These are phyloP conservation scores for Temnothorax ravouxi DNA, from an alignment of 2,888 invertebrate genomes.

Conservation along the genomic window DNA sequence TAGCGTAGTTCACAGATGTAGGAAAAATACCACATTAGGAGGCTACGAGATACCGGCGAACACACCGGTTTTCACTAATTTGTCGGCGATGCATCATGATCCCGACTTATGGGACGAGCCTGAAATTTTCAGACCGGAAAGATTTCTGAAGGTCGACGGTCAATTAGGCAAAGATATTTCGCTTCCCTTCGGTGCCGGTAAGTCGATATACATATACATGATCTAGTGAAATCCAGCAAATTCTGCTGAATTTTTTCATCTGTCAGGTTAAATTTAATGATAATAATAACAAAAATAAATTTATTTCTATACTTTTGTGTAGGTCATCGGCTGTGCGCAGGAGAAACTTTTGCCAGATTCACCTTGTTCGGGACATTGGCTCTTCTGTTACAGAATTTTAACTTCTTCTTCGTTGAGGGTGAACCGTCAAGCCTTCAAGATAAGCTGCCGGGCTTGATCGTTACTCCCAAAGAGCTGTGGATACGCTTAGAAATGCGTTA, in stretches of 20 bases:
- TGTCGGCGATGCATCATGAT: conserved; percentile 88
- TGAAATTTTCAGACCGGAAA: conserved; percentile 89
- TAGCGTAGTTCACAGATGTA: conserved; percentile 88
- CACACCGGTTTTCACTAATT: conserved; percentile 88
- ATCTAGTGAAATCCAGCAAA: not conserved
- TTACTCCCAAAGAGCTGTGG: conserved; percentile 89
- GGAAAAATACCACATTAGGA: conserved; percentile 87
- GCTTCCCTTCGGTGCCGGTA: conserved; percentile 90
- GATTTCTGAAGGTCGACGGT: conserved; percentile 89
- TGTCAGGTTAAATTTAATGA: not conserved
- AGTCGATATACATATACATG: conserved; percentile 40
- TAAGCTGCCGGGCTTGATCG: conserved; percentile 87
- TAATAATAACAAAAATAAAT: not conserved
- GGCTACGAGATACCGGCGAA: conserved; percentile 89
- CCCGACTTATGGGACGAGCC: conserved; percentile 90
- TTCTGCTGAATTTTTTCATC: not conserved
- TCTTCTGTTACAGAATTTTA: conserved; percentile 89
- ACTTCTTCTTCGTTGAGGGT: conserved; percentile 87
- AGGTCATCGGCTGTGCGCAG: conserved; percentile 91
- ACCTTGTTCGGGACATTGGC: conserved; percentile 89
- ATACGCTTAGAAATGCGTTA: conserved; percentile 87
- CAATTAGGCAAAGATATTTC: conserved; percentile 88
- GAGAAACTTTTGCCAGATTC: conserved; percentile 91
- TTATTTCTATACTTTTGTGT: conserved; percentile 26
- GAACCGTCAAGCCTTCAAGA: conserved; percentile 86